phyloP scores from a whole-genome alignment of 2,113 vertebrate species.

The Salvator merianae region DNA sequence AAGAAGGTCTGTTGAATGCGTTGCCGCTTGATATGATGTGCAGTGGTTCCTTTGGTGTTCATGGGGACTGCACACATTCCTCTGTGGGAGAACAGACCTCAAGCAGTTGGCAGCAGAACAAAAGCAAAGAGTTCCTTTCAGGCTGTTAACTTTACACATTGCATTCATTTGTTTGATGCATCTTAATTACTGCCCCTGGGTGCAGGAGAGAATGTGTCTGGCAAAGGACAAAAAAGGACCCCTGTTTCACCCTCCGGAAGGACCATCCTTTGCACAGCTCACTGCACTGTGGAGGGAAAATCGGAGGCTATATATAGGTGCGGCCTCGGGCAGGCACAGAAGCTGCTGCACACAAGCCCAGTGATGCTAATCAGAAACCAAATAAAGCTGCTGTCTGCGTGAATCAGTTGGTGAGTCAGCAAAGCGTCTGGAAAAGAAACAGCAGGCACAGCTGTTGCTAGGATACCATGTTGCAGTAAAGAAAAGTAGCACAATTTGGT shows the following conservation, averaged over 20 bases:
- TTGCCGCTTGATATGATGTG: constrained; percentile 22
- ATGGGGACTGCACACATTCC: background rate
- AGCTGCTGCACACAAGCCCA: background rate
- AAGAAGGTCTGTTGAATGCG: background rate
- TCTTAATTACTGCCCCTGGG: background rate
- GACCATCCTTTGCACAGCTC: background rate
- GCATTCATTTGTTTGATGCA: background rate
- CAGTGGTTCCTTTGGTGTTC: constrained; percentile 12
- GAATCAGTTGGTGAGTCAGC: constrained; percentile 67
- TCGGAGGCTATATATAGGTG: constrained; percentile 1
- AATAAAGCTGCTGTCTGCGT: constrained; percentile 63
- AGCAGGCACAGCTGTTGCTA: constrained; percentile 64
- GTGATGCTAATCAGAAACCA: constrained; percentile 59
- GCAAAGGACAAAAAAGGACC: background rate
- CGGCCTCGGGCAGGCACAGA: constrained; percentile 32
- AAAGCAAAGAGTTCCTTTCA: constrained; percentile 18
- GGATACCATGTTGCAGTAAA: constrained; percentile 59
- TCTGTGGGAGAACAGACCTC: background rate
- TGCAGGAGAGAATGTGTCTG: background rate
- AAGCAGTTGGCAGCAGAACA: background rate
- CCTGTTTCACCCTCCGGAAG: background rate
- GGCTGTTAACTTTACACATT: background rate
- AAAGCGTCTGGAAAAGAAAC: constrained; percentile 55
- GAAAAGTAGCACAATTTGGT: constrained; percentile 46
- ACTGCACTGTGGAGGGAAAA: background rate